A percentile compares a stretch with the other conserved stretches of the same genome.
phyloP scores from a whole-genome alignment of 2,888 invertebrate species.

The Drosophila mayaguana region DNA sequence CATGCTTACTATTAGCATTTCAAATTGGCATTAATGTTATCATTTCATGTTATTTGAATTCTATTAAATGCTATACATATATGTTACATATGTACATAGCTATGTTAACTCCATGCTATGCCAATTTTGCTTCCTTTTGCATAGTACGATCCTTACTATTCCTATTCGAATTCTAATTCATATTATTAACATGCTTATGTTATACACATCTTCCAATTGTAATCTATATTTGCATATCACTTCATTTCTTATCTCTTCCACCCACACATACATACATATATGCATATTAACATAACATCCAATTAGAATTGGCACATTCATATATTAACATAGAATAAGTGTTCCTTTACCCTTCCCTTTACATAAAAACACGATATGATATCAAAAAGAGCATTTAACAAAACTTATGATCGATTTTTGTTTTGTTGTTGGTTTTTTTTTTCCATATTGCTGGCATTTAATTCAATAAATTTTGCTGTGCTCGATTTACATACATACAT shows the following conservation, averaged over 20 bases:
- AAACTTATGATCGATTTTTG: conserved; percentile 26
- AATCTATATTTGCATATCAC: not conserved
- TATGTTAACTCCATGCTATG: too few species aligned
- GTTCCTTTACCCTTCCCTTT: not conserved
- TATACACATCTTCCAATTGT: not conserved
- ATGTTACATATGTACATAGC: too few species aligned
- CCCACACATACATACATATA: not conserved
- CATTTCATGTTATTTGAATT: too few species aligned
- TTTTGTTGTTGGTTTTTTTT: not conserved
- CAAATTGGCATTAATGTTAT: too few species aligned
- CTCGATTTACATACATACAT: conserved; percentile 33
- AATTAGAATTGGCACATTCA: too few species aligned
- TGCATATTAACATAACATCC: not conserved
- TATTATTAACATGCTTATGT: not conserved
- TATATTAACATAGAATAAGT: not conserved
- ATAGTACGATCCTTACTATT: not conserved
- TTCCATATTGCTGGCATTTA: conserved; percentile 36
- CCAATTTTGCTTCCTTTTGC: too few species aligned
- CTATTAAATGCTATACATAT: too few species aligned
- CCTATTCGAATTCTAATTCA: not conserved
- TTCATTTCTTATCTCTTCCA: not conserved
- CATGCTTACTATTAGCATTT: too few species aligned
- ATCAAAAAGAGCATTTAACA: conserved; percentile 1
- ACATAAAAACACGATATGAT: not conserved
- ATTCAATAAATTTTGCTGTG: conserved; percentile 44